Percentiles rank a stretch among this genome's conserved stretches.
Evolutionary conservation across 2,113 vertebrate genomes (phyloP).

Genomic region (Malurus elegans): DNA sequence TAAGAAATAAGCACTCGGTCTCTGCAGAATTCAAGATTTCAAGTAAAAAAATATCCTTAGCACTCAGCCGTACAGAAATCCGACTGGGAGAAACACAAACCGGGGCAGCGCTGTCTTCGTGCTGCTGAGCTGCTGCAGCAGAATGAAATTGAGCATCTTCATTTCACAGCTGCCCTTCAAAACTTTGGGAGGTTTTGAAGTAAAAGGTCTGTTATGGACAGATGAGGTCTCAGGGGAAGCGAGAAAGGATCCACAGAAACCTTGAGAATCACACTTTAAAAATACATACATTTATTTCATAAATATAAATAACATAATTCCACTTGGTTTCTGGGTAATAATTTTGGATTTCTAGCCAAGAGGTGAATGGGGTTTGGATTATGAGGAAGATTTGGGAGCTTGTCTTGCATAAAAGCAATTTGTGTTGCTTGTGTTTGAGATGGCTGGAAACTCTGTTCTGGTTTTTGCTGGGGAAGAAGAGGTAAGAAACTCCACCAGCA

Average conservation of each 20-base stretch:
- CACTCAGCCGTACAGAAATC: background rate
- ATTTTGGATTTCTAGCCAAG: background rate
- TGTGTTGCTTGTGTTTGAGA: background rate
- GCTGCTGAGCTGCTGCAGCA: background rate
- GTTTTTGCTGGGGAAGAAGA: background rate
- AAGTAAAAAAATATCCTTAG: background rate
- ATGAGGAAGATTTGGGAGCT: background rate
- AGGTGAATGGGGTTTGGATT: background rate
- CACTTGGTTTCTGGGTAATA: background rate
- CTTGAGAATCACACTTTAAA: background rate
- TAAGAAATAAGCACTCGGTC: background rate
- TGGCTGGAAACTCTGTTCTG: background rate
- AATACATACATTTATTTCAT: background rate
- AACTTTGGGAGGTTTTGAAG: background rate
- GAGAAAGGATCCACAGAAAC: background rate
- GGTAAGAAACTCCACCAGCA: background rate
- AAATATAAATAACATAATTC: background rate
- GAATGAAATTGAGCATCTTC: background rate
- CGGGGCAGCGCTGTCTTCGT: fast-evolving
- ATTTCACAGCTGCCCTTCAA: background rate
- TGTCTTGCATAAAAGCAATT: background rate
- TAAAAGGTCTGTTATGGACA: background rate
- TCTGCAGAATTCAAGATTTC: slow-evolving; percentile 12
- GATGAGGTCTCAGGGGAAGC: background rate
- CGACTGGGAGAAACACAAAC: background rate